These are phyloP conservation scores for Anomalospiza imberbis DNA, from an alignment of 2,797 vertebrate genomes.

Conservation along the genomic window DNA sequence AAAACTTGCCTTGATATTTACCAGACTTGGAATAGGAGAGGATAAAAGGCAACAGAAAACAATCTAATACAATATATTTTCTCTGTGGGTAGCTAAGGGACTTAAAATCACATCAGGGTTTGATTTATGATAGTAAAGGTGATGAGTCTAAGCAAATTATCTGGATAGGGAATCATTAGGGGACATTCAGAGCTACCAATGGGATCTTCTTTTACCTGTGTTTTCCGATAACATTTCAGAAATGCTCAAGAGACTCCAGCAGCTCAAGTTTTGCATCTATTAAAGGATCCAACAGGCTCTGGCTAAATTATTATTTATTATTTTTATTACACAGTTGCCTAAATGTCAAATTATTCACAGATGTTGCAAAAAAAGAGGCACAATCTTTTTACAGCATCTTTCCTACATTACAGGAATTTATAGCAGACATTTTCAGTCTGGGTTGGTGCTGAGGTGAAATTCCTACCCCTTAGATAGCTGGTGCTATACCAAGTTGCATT, in stretches of 20 bases:
- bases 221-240: constrained; percentile 38
- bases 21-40: background rate
- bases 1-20: constrained; percentile 27
- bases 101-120: constrained; percentile 44
- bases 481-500: background rate
- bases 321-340: constrained; percentile 47
- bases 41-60: constrained; percentile 17
- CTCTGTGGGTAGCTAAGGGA: constrained; percentile 32
- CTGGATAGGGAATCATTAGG: constrained; percentile 36
- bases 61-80: constrained; percentile 1
- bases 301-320: constrained; percentile 52
- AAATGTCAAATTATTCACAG: constrained; percentile 62
- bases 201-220: constrained; percentile 18
- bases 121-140: constrained; percentile 49
- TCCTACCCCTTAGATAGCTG: background rate
- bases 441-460: background rate
- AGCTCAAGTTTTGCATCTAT: constrained; percentile 18
- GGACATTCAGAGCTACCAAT: constrained; percentile 14
- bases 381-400: background rate
- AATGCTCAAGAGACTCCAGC: constrained; percentile 25
- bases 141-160: constrained; percentile 50
- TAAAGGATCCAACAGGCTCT: constrained; percentile 21
- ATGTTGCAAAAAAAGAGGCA: background rate
- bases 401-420: background rate
- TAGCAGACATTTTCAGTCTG: constrained; percentile 3